Conservation (phyloP, 2,113 vertebrate species). For the Hirundichthys speculiger region DNA sequence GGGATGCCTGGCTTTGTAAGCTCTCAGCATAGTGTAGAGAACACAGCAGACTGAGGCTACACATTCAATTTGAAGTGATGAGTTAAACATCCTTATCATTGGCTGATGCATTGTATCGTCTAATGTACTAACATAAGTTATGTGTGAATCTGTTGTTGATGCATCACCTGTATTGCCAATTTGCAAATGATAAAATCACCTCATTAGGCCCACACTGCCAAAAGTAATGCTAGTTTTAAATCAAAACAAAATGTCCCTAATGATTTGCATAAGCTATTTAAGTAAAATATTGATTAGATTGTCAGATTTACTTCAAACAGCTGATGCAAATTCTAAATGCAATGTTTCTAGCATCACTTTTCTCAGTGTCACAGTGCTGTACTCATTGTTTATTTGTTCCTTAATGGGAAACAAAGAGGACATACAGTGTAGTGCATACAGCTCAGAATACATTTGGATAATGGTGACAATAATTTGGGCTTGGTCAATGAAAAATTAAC, state of each 20-base stretch:
- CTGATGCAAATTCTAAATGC: slow-evolving; percentile 40
- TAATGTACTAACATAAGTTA: slow-evolving; percentile 74
- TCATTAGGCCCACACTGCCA: slow-evolving; percentile 65
- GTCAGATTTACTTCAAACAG: slow-evolving; percentile 30
- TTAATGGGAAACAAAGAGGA: slow-evolving; percentile 60
- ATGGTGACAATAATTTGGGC: slow-evolving; percentile 41
- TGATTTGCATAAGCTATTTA: slow-evolving; percentile 53
- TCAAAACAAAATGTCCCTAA: slow-evolving; percentile 21
- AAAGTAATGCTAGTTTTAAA: slow-evolving; percentile 54
- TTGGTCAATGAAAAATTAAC: slow-evolving; percentile 30
- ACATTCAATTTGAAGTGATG: slow-evolving; percentile 21
- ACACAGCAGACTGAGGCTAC: slow-evolving; percentile 21
- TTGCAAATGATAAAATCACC: slow-evolving; percentile 61
- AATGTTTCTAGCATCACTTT: slow-evolving; percentile 51
- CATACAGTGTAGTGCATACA: slow-evolving; percentile 61
- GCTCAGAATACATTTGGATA: slow-evolving; percentile 80
- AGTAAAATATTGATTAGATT: slow-evolving; percentile 16
- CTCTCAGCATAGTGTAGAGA: neutral
- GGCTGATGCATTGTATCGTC: slow-evolving; percentile 69
- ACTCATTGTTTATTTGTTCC: slow-evolving; percentile 66
- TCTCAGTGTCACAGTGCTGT: slow-evolving; percentile 61
- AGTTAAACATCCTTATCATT: slow-evolving; percentile 53
- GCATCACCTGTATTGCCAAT: slow-evolving; percentile 64
- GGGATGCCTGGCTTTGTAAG: slow-evolving; percentile 37
- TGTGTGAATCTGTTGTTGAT: slow-evolving; percentile 69